Conservation (phyloP, 2,888 invertebrate species). For the Meteorus colon region DNA sequence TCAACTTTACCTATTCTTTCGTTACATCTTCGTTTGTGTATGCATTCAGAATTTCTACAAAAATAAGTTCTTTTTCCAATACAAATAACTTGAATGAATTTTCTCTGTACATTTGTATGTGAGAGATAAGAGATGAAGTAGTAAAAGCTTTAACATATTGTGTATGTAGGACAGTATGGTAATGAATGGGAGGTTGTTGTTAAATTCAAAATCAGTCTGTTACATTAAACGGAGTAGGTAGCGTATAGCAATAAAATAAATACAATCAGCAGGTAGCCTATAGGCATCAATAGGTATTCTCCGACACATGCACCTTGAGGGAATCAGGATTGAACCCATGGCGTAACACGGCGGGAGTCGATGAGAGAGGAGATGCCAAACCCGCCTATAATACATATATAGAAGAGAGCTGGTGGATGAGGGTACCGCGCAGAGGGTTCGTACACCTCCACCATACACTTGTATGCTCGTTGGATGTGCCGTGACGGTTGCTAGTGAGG, state of each 20-base stretch:
- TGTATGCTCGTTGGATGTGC: slow-evolving; percentile 60
- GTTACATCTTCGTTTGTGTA: too few relatives aligned
- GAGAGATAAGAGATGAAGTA: too few relatives aligned
- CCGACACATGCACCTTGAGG: slow-evolving; percentile 10
- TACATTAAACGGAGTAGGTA: slow-evolving; percentile 6
- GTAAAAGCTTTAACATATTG: too few relatives aligned
- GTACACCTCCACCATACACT: slow-evolving; percentile 39
- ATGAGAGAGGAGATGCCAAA: slow-evolving; percentile 46
- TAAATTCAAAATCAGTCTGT: not conserved
- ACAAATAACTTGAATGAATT: too few relatives aligned
- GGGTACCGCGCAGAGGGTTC: slow-evolving; percentile 51
- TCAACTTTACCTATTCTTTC: too few relatives aligned
- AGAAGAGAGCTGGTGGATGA: slow-evolving; percentile 48
- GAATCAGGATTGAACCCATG: slow-evolving; percentile 2
- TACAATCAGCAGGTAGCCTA: slow-evolving; percentile 25
- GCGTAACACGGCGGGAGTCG: slow-evolving; percentile 41
- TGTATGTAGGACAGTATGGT: not conserved
- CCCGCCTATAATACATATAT: slow-evolving; percentile 55
- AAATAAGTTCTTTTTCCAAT: too few relatives aligned
- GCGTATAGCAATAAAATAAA: slow-evolving; percentile 23
- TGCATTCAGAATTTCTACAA: too few relatives aligned
- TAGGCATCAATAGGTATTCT: not conserved
- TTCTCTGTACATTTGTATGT: too few relatives aligned
- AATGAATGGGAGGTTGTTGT: not conserved
- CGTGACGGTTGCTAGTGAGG: slow-evolving; percentile 69